These are phyloP conservation scores for Cantharis rufa DNA, from an alignment of 2,888 invertebrate genomes.

Conservation along the genomic window DNA sequence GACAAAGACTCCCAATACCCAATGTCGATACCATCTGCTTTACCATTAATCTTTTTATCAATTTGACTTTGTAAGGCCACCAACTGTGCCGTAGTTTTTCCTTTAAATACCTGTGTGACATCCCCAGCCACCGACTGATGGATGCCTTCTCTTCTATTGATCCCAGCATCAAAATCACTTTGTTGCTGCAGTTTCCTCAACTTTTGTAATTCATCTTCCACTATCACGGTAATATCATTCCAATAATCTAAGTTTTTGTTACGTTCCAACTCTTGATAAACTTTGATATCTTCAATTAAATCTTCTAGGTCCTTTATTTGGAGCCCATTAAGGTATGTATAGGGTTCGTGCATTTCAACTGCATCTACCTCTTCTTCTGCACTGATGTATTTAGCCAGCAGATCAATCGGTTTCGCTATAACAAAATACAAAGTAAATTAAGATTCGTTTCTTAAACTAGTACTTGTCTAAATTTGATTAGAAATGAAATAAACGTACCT, in stretches of 20 bases:
- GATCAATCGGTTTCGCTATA: constrained; percentile 93
- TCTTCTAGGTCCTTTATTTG: constrained; percentile 92
- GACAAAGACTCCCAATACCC: constrained; percentile 97
- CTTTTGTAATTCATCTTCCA: constrained; percentile 89
- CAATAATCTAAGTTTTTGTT: constrained; percentile 90
- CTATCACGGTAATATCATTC: constrained; percentile 95
- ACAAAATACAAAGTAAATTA: neutral
- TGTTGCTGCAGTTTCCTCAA: constrained; percentile 74
- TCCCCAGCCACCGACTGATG: constrained; percentile 90
- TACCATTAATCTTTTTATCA: constrained; percentile 80
- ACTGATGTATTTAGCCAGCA: constrained; percentile 94
- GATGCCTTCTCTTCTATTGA: constrained; percentile 66
- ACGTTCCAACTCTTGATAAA: constrained; percentile 90
- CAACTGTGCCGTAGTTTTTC: constrained; percentile 88
- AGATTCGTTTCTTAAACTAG: too few species aligned
- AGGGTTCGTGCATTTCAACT: constrained; percentile 98
- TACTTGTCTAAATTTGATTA: too few species aligned
- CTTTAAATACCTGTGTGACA: constrained; percentile 87
- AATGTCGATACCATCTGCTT: constrained; percentile 90
- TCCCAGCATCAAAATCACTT: constrained; percentile 62
- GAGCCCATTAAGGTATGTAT: constrained; percentile 90
- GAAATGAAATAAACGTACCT: constrained; percentile 51
- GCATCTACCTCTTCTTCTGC: constrained; percentile 88
- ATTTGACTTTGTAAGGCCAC: constrained; percentile 83
- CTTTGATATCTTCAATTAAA: constrained; percentile 93